Evolutionary conservation across 1,140 invertebrate genomes (phyloP).

Genomic region (Drosophila mayri): DNA sequence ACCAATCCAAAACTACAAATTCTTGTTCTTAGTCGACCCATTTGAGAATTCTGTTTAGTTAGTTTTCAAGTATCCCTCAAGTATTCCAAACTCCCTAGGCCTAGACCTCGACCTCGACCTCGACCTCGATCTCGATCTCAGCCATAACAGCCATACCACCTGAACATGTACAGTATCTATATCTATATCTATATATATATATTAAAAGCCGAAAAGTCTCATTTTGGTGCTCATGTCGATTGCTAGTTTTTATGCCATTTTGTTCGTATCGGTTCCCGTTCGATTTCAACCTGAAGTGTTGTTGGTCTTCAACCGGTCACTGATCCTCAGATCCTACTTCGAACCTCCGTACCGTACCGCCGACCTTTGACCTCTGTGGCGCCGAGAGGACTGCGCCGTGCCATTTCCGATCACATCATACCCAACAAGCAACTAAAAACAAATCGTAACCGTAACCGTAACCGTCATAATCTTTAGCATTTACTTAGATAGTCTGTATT

Average conservation of each 20-base stretch:
- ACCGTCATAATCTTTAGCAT: conserved; percentile 46
- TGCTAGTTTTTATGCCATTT: conserved; percentile 41
- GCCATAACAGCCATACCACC: conserved; percentile 39
- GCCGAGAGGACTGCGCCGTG: conserved; percentile 34
- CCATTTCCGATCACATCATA: conserved; percentile 50
- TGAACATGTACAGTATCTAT: conserved; percentile 32
- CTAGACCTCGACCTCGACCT: conserved; percentile 11
- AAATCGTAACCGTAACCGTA: conserved; percentile 49
- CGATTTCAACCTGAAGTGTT: conserved; percentile 74
- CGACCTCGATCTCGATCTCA: conserved; percentile 19
- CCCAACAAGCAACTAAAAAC: conserved; percentile 42
- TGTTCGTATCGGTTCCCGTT: conserved; percentile 73
- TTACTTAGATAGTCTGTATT: conserved; percentile 59
- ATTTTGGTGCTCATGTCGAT: conserved; percentile 45
- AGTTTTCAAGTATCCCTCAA: conserved; percentile 54
- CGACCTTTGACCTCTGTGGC: conserved; percentile 20
- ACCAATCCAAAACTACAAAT: conserved; percentile 20
- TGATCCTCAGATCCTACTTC: conserved; percentile 15
- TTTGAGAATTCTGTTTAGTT: conserved; percentile 71
- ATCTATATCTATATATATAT: neutral
- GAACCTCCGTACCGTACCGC: conserved; percentile 2
- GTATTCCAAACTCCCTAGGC: conserved; percentile 21
- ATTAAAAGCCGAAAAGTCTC: conserved; percentile 30
- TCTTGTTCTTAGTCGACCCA: conserved; percentile 50
- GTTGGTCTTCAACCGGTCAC: conserved; percentile 66